Percentiles rank a stretch among this genome's conserved stretches.
Evolutionary conservation across 2,797 vertebrate species (phyloP).

Genomic region (Lepus oiostolus): DNA sequence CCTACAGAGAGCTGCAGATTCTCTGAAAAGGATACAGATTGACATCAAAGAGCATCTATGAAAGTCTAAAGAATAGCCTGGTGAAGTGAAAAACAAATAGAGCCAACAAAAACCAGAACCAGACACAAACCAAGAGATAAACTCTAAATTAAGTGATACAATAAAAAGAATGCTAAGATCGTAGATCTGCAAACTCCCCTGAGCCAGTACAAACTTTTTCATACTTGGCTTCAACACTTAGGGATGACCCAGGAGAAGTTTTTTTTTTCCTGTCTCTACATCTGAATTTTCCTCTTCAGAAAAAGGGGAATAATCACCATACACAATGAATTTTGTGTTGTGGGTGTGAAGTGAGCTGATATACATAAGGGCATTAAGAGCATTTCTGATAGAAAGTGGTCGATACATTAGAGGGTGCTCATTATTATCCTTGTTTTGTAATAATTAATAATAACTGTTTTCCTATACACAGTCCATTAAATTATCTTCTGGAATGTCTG

Average conservation of each 20-base stretch:
- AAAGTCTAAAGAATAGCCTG: neutral
- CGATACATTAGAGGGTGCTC: neutral
- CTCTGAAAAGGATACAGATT: slow-evolving; percentile 32
- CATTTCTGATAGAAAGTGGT: neutral
- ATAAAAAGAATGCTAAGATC: slow-evolving; percentile 24
- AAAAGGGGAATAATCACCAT: neutral
- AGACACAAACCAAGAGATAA: neutral
- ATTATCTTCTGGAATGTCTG: neutral
- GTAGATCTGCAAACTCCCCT: neutral
- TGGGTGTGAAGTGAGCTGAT: neutral
- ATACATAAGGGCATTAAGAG: neutral
- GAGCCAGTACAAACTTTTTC: neutral
- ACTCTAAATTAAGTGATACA: neutral
- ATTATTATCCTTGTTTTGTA: neutral
- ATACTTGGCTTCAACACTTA: neutral
- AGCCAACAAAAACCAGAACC: neutral
- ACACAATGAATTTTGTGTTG: neutral
- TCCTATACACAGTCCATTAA: neutral
- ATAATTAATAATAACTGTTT: neutral
- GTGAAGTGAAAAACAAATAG: slow-evolving; percentile 49
- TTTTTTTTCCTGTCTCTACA: neutral
- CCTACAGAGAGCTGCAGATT: neutral
- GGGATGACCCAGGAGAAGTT: neutral
- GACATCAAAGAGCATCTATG: neutral
- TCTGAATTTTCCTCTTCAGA: neutral